phyloP scores from a whole-genome alignment of 2,797 vertebrate genomes.

The Chaenodraco wilsoni region DNA sequence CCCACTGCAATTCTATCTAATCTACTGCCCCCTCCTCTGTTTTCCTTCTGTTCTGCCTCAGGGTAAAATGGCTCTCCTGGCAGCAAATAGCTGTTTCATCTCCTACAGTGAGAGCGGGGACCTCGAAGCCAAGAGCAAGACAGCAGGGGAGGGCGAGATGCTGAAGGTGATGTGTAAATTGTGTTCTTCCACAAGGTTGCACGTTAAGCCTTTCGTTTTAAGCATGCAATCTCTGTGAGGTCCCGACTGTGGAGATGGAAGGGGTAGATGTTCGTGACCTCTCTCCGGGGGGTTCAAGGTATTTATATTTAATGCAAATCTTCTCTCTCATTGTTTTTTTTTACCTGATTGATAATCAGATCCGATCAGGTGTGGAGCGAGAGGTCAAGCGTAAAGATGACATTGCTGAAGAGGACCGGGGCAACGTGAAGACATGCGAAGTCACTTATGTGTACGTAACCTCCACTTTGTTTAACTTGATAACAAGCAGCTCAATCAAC shows the following conservation, averaged over 20 bases:
- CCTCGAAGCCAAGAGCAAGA: slow-evolving; percentile 92
- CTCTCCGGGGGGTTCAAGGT: slow-evolving; percentile 30
- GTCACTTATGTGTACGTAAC: slow-evolving; percentile 95
- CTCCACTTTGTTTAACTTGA: slow-evolving; percentile 1
- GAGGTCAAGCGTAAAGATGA: slow-evolving; percentile 92
- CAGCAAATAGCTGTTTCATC: slow-evolving; percentile 95
- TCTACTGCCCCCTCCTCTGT: slow-evolving; percentile 44
- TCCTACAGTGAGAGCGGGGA: slow-evolving; percentile 95
- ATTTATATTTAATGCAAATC: slow-evolving; percentile 46
- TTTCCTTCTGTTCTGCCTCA: slow-evolving; percentile 67
- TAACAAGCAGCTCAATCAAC: slow-evolving; percentile 7
- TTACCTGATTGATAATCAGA: slow-evolving; percentile 77
- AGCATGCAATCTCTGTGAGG: slow-evolving; percentile 40
- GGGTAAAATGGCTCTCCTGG: slow-evolving; percentile 95
- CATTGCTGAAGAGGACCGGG: slow-evolving; percentile 94
- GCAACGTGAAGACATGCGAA: slow-evolving; percentile 96
- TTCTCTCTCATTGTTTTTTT: neutral
- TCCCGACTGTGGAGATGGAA: slow-evolving; percentile 28
- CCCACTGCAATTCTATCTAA: slow-evolving; percentile 48
- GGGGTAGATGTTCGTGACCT: slow-evolving; percentile 39
- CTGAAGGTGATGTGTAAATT: slow-evolving; percentile 89
- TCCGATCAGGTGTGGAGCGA: slow-evolving; percentile 89
- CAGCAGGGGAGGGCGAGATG: slow-evolving; percentile 93
- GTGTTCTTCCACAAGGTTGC: slow-evolving; percentile 49
- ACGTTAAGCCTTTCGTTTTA: slow-evolving; percentile 54